phyloP scores from a whole-genome alignment of 2,888 invertebrate species.

The Crossocerus cetratus region DNA sequence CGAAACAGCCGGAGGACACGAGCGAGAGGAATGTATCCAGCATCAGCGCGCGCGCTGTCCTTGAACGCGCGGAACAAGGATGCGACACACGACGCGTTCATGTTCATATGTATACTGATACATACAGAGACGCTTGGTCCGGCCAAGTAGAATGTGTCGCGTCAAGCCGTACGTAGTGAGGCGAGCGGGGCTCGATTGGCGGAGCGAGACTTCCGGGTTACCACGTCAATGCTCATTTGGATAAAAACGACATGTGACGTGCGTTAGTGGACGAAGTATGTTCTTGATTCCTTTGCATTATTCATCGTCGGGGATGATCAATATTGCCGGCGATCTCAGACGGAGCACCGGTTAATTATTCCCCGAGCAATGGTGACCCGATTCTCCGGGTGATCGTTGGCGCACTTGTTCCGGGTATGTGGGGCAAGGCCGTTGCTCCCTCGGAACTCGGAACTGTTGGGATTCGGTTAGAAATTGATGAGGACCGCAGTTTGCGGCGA shows the following conservation, averaged over 20 bases:
- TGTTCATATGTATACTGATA: too few relatives aligned
- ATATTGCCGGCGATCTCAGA: too few relatives aligned
- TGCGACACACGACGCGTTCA: constrained; percentile 17
- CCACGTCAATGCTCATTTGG: constrained; percentile 24
- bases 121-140: too few relatives aligned
- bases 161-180: too few relatives aligned
- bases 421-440: background rate
- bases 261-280: too few relatives aligned
- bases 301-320: too few relatives aligned
- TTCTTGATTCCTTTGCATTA: too few relatives aligned
- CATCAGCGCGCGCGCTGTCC: constrained; percentile 38
- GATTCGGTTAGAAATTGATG: constrained; percentile 1
- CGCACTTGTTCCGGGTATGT: background rate
- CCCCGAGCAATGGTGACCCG: background rate
- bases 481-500: background rate
- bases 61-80: constrained; percentile 45
- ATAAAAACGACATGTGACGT: background rate
- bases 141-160: too few relatives aligned
- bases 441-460: background rate
- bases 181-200: too few relatives aligned
- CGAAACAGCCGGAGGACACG: constrained; percentile 11
- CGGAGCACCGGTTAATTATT: background rate
- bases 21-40: constrained; percentile 13
- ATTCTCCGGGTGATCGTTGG: background rate
- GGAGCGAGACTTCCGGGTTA: constrained; percentile 25